Base-by-base conservation (phyloP, 2,888 invertebrate genomes). In the Minunthozetes semirufus region DNA sequence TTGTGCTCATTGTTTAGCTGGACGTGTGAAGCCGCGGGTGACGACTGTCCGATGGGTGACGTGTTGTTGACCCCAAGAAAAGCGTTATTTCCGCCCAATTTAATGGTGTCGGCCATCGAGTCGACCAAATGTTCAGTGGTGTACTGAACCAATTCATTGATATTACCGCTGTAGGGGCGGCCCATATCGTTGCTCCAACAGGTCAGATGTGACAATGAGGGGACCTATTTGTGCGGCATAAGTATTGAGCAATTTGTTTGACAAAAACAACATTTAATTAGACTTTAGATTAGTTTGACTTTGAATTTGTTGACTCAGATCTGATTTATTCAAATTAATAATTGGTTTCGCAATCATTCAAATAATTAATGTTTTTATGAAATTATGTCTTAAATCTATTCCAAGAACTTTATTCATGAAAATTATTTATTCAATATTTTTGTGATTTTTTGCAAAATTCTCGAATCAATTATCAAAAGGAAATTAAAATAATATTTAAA, bases 111-210 rank as follows among this genome's bases (percentile, higher is more conserved):
- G 88, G 89, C 80, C 76, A 92, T 88, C 78, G n/a, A n/a, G n/a
- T 92, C 92, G 75, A 93, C 93, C 82, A 91, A 84, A 82, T 89
- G 88, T 81, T 92, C 91, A 75, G 89, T 86, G 81, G 87, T 87
- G 77, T 82, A 88, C 86, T 80, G 87, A 85, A 83, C 87, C 86
- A 75, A 33, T 15, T 48, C 48, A 53, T 70, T 56, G 19, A 71
- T 33, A 27, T 71, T 59, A 71, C 29, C 46, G 38, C 70, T 29
- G 56, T 74, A 74, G 17, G 68, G 42, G 38, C 73, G 46, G 17
- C 70, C 46, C 3, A 61, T 61, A 27, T 61, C 61, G 25, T 15
- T 25, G 53, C 53, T 74, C 79, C 79, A 77, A 29, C 59, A 22
- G 9, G 76, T 71, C 42, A 78, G 63, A 27, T 78, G 78, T 27